Evolutionary conservation across 53 echinoderm and acorn worm genomes (phyloP), one percentile per base, ranked within the genome.

Genomic region (Paracentrotus lividus): DNA sequence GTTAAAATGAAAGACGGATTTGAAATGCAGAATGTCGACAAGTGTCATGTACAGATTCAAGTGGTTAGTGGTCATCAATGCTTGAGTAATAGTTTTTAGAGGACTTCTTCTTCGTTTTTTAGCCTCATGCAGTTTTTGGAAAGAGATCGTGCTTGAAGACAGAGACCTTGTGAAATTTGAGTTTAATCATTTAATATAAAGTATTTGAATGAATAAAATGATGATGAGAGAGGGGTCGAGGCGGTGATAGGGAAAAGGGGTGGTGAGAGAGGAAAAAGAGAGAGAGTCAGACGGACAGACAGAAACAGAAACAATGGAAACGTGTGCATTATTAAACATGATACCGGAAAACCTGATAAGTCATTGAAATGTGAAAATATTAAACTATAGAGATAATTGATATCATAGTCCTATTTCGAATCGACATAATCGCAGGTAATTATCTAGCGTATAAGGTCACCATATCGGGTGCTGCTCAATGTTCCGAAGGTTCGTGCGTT

Each of bases 61-160:
- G 81, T 81, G 81, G 81, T 47, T 47, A 81, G n/a, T 44, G n/a
- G 81, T 81, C 44, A 81, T 81, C 81, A 26, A 81, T 81, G 81
- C 44, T 47, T 44, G 47, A 47, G 13, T 81, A 81, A 81, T 81
- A 9, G 44, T 45, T 81, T 45, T 45, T 16, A 42, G 40, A 16
- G 75, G 36, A 42, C 33, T n/a, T 0, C 15, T 68, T 34, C 67
- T n/a, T 7, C 0, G n/a, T n/a, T 42, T 76, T 36, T 34, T 16
- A 42, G 4, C 40, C 18, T 76, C 16, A 21, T 76, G 76, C 76
- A 76, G 18, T 76, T 49, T n/a, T n/a, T 45, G 15, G 40, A 18
- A 72, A 72, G 33, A 38, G 72, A 72, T 40, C 38, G 15, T 72
- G 32, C 0, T 38, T 5, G 4, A 20, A 72, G 72, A 72, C 5